Conservation (phyloP, 2,797 vertebrate species). For the Sebastes melanostomus region DNA sequence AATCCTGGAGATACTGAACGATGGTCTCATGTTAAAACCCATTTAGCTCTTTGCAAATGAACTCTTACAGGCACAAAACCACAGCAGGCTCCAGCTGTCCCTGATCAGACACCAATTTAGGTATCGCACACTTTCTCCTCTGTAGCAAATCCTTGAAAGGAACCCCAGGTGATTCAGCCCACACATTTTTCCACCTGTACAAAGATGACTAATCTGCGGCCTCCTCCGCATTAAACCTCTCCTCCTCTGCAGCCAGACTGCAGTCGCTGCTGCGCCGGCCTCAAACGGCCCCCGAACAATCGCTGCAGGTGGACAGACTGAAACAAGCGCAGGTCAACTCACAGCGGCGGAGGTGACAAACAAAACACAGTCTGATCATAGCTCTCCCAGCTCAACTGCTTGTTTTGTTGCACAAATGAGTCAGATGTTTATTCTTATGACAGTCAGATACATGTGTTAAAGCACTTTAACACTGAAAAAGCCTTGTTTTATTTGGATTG, state of each 20-base stretch:
- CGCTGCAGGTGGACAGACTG: slow-evolving; percentile 23
- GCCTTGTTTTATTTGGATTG: neutral
- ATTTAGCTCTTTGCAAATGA: neutral
- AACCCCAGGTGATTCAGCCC: slow-evolving; percentile 50
- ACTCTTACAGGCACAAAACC: neutral
- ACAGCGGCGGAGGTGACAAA: neutral
- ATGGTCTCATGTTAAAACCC: neutral
- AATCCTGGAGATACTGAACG: neutral
- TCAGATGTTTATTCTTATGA: neutral
- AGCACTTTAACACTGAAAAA: neutral
- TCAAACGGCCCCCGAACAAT: slow-evolving; percentile 14
- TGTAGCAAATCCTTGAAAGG: slow-evolving; percentile 34
- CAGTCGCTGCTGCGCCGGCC: slow-evolving; percentile 8
- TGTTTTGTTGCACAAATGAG: neutral
- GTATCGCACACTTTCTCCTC: neutral
- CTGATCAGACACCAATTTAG: slow-evolving; percentile 9
- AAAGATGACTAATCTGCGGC: slow-evolving; percentile 58
- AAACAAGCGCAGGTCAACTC: neutral
- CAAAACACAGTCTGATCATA: neutral
- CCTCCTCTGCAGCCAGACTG: slow-evolving; percentile 18
- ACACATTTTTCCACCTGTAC: slow-evolving; percentile 59
- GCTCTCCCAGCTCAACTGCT: neutral
- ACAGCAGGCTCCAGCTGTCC: neutral
- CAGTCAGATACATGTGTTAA: neutral
- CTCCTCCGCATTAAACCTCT: slow-evolving; percentile 52